Percentiles rank a stretch among this genome's conserved stretches.
Evolutionary conservation across 2,113 vertebrate species (phyloP).

Genomic region (Porphyrio hochstetteri): DNA sequence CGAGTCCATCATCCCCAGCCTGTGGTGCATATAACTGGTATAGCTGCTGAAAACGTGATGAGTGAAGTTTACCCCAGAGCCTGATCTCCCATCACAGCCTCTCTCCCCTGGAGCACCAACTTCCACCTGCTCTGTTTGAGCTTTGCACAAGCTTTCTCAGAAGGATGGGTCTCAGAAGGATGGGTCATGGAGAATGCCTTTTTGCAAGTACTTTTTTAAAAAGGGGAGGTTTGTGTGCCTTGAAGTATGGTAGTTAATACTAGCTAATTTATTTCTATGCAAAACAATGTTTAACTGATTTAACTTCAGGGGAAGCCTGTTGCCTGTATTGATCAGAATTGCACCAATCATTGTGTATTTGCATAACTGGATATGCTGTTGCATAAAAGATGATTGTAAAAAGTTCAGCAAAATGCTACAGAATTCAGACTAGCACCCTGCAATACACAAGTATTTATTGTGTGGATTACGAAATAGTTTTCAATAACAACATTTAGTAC

Average conservation of each 20-base stretch:
- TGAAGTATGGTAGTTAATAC: neutral
- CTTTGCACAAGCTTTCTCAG: neutral
- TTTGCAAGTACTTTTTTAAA: neutral
- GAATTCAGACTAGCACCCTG: neutral
- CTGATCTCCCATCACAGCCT: fast-evolving
- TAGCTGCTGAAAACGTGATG: neutral
- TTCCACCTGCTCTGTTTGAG: neutral
- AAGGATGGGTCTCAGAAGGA: neutral
- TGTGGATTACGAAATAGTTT: neutral
- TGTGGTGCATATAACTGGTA: neutral
- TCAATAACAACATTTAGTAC: neutral
- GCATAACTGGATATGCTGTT: neutral
- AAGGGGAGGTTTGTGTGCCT: neutral
- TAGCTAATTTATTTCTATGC: neutral
- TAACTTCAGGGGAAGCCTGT: neutral
- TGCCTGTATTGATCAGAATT: neutral
- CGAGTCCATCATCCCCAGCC: too few species aligned
- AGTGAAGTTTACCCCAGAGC: neutral
- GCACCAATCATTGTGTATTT: neutral
- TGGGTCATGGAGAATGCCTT: neutral
- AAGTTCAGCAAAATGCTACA: neutral
- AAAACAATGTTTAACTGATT: neutral
- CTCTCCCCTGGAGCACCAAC: neutral
- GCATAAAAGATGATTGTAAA: neutral
- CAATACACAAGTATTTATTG: neutral